Evolutionary conservation across 2,888 invertebrate genomes (phyloP).

Genomic region (Andrena hattorfiana): DNA sequence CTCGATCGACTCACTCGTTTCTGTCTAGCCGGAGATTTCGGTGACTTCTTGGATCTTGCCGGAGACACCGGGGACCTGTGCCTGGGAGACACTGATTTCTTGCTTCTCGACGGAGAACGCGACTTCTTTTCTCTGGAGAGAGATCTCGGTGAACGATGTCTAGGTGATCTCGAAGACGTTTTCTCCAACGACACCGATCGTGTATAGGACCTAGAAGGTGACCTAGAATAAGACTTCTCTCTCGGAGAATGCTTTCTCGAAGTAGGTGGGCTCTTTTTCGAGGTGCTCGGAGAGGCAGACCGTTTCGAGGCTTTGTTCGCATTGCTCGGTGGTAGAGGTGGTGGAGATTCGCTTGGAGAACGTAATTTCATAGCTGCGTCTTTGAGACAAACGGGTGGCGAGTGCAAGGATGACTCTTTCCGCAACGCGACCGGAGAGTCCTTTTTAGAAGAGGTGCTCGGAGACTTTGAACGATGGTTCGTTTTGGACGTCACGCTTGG

Average conservation of each 20-base stretch:
- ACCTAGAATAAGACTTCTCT: constrained; percentile 78
- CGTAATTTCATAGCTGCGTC: constrained; percentile 69
- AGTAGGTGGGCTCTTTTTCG: constrained; percentile 67
- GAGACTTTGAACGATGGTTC: constrained; percentile 55
- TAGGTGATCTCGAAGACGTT: constrained; percentile 78
- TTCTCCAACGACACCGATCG: constrained; percentile 73
- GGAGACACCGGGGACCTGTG: constrained; percentile 65
- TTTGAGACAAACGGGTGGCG: constrained; percentile 67
- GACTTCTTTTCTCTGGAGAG: constrained; percentile 69
- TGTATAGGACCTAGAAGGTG: constrained; percentile 71
- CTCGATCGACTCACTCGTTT: constrained; percentile 74
- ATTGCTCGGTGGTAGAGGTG: constrained; percentile 54
- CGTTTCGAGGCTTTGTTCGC: constrained; percentile 26
- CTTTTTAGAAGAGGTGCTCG: constrained; percentile 52
- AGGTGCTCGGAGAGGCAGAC: constrained; percentile 61
- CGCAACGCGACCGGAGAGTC: constrained; percentile 60
- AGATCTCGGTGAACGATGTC: constrained; percentile 63
- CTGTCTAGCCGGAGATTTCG: constrained; percentile 63
- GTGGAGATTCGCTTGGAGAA: constrained; percentile 77
- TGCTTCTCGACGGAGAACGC: constrained; percentile 68
- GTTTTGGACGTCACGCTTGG: constrained; percentile 40
- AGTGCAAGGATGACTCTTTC: constrained; percentile 67
- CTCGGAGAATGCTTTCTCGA: constrained; percentile 69
- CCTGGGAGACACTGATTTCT: constrained; percentile 71
- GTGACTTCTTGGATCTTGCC: constrained; percentile 64